Evolutionary conservation across 2,113 vertebrate genomes (phyloP).

Genomic region (Hippocampus guttulatus): DNA sequence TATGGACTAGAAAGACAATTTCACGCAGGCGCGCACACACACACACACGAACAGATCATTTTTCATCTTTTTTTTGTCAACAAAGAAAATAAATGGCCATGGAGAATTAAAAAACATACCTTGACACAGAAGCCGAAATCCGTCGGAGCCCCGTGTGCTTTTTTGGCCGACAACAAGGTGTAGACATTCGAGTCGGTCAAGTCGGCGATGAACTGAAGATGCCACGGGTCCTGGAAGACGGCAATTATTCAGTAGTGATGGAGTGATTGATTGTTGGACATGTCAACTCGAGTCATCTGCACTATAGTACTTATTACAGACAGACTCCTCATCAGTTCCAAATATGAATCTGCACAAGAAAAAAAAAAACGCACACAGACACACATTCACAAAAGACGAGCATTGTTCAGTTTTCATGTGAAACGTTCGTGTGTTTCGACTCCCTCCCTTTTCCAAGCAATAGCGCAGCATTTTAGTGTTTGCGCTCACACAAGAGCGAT

Average conservation of each 20-base stretch:
- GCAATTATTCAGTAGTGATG: too few species aligned
- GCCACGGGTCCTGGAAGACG: slow-evolving; percentile 84
- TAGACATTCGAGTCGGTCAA: slow-evolving; percentile 90
- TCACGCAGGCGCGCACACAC: not conserved
- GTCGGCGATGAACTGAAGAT: slow-evolving; percentile 94
- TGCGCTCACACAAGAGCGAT: slow-evolving; percentile 26
- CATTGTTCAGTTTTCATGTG: slow-evolving; percentile 60
- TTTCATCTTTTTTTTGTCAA: not conserved
- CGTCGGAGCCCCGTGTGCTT: slow-evolving; percentile 85
- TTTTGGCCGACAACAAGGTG: slow-evolving; percentile 83
- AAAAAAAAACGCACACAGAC: not conserved
- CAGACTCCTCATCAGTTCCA: slow-evolving; percentile 35
- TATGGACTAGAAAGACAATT: slow-evolving; percentile 77
- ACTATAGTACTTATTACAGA: not conserved
- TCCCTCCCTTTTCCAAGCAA: slow-evolving; percentile 54
- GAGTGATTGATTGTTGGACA: too few species aligned
- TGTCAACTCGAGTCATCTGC: too few species aligned
- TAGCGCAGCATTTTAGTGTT: slow-evolving; percentile 37
- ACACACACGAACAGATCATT: not conserved
- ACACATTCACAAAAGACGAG: slow-evolving; percentile 42
- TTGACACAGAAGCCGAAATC: slow-evolving; percentile 94
- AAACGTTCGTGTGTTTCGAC: slow-evolving; percentile 14
- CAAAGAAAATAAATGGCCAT: not conserved
- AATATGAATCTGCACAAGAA: slow-evolving; percentile 37
- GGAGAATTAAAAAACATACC: slow-evolving; percentile 67